Base-by-base conservation (phyloP, 2,113 vertebrate species). In the Hoplias malabaricus region DNA sequence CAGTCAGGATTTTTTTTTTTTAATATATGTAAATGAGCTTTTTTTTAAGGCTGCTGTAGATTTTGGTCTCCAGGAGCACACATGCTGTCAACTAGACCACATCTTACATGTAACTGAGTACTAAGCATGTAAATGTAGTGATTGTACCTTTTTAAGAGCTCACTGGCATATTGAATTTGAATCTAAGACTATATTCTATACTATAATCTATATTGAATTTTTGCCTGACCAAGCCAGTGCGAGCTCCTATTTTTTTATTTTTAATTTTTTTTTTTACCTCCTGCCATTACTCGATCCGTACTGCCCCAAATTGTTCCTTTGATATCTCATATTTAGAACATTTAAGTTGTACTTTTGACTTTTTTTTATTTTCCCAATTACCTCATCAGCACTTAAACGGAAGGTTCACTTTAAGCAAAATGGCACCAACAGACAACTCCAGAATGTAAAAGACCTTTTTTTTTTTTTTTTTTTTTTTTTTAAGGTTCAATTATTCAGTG, bases 371-470 rank as follows among this genome's bases (percentile, higher is more conserved):
- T 92, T n/a, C n/a, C n/a, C 86, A 65, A 79, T 81, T 98, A 98
- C 97, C 98, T 99, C 97, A 96, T 93, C 92, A 92, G 94, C 94
- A 93, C 91, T 95, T 95, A 89, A 87, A 87, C 92, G 92, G 88
- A 93, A 86, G 92, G 93, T 95, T 94, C 92, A 93, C 92, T 92
- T 91, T 87, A 84, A 86, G 84, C 82, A 83, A 91, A 93, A 89
- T 92, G 92, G 92, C 94, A 93, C 82, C 86, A 86, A 90, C 93
- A 93, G 90, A 94, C 89, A 89, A 90, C 89, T 91, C 88, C 96
- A 95, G 95, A 95, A 89, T 95, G 94, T 97, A 94, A 92, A 91
- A 90, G 85, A 92, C 89, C 91, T 21, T 66, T 54, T 80, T 63
- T 59, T 93, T 84, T 93, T 85, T 87, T 86, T 90, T 87, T 65